Base-by-base conservation (phyloP, 1,140 invertebrate genomes). In the Zaprionus taronus region DNA sequence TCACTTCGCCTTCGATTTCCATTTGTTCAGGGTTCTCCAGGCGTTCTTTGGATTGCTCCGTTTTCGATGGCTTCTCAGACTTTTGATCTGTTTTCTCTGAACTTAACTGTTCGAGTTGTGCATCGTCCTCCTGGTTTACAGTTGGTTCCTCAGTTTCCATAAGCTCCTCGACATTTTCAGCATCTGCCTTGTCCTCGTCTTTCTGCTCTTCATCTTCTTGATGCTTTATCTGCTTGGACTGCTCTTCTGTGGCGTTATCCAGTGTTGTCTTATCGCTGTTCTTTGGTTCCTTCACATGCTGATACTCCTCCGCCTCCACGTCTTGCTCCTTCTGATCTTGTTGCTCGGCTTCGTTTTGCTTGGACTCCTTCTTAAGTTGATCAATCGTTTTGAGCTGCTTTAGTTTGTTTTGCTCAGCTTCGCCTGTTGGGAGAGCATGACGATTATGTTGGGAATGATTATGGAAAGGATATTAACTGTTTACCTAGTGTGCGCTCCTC, bases 271-370 rank as follows among this genome's bases (percentile, higher is more conserved):
- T 93, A 80, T 95, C 95, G 60, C 93, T 94, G 31, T 95, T 95
- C 68, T 96, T 95, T 0, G 96, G 94, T 78, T 98, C 95, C 79
- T 96, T 96, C 1, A 99, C 95, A 92, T 99, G 98, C 93, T 98
- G 96, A 92, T 96, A 98, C 49, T 96, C 94, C 28, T 92, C 91
- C 0, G 90, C 77, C 14, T 92, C 91, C 28, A 95, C 94, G 38
- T 96, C 93, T 34, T 64, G 53, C 11, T 90, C 81, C 7, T 26
- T 34, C 44, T 91, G 55, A 17, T 91, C 56, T 14, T 94, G 93
- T 15, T 94, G 93, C 2, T 94, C 93, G 0, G 93, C 89, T 1
- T 94, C 92, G 12, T 95, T 91, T 1, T 95, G 91, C 14, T 95
- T 93, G 63, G 93, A 83, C 20, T 91, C 86, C 58, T 93, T 82